Conservation (phyloP, 1,140 invertebrate species). For the Trachelipus rathkii region DNA sequence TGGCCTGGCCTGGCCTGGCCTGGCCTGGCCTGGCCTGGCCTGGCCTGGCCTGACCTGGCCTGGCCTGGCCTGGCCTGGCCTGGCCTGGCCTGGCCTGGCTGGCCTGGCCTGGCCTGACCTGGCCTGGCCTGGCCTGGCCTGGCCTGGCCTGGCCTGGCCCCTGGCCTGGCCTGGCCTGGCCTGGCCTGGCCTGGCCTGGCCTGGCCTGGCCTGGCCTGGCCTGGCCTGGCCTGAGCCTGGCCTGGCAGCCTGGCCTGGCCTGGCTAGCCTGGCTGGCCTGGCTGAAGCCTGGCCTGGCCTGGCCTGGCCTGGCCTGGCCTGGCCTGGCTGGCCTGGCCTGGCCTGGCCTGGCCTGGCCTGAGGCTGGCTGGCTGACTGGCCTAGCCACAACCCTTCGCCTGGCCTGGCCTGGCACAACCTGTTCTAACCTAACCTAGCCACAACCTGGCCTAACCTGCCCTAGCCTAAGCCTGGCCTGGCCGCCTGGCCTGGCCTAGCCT, state of each 20-base stretch:
- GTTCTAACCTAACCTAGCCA: slow-evolving; percentile 16
- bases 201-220: slow-evolving; percentile 40
- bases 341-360: slow-evolving; percentile 18
- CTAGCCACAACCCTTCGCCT: no score
- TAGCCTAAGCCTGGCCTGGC: slow-evolving; percentile 20
- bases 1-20: slow-evolving; percentile 26
- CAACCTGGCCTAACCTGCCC: slow-evolving; percentile 17
- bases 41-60: slow-evolving; percentile 24
- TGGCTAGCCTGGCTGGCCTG: slow-evolving; percentile 12
- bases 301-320: slow-evolving; percentile 24
- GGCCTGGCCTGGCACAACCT: slow-evolving; percentile 11
- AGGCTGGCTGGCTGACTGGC: slow-evolving; percentile 1
- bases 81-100: no score
- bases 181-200: slow-evolving; percentile 37
- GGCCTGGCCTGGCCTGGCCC: slow-evolving; percentile 21
- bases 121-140: slow-evolving; percentile 24
- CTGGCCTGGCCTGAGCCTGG: slow-evolving; percentile 16
- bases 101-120: slow-evolving; percentile 24
- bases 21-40: slow-evolving; percentile 25
- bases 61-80: slow-evolving; percentile 22
- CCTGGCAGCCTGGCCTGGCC: slow-evolving; percentile 20
- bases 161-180: slow-evolving; percentile 22
- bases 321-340: no score
- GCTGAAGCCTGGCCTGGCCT: slow-evolving; percentile 12
- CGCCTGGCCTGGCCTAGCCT: slow-evolving; percentile 17